Evolutionary conservation across 2,888 invertebrate species (phyloP).

Genomic region (Cephus pulcher): DNA sequence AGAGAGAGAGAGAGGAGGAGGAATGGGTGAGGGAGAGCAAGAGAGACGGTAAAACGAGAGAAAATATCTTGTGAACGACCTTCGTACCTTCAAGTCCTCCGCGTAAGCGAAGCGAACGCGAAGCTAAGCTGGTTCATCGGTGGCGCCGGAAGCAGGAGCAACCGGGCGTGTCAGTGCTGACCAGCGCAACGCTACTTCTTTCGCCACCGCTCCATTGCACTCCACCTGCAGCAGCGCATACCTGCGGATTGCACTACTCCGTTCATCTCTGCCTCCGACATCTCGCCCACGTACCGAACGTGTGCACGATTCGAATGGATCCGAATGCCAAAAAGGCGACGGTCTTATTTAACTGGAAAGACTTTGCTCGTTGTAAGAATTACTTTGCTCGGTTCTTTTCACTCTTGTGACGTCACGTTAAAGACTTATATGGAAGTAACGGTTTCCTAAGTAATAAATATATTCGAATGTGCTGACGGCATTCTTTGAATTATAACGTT

Average conservation of each 20-base stretch:
- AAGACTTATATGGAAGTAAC: neutral
- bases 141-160: conserved; percentile 56
- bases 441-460: neutral
- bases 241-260: conserved; percentile 1
- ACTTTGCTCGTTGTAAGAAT: neutral
- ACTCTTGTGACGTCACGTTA: neutral
- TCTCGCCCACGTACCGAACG: conserved; percentile 42
- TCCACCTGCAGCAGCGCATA: conserved; percentile 20
- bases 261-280: conserved; percentile 41
- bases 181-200: conserved; percentile 59
- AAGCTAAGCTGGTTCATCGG: conserved; percentile 29
- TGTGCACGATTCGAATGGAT: conserved; percentile 5
- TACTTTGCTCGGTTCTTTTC: neutral
- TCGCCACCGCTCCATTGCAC: conserved; percentile 39
- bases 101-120: conserved; percentile 2
- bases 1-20: neutral
- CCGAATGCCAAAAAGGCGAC: neutral
- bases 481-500: neutral
- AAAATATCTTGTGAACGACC: neutral
- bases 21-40: neutral
- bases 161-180: conserved; percentile 61
- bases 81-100: neutral
- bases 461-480: neutral
- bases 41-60: neutral
- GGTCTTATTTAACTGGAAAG: neutral